Conservation (phyloP, 2,888 invertebrate genomes). For the Scotopteryx bipunctaria region DNA sequence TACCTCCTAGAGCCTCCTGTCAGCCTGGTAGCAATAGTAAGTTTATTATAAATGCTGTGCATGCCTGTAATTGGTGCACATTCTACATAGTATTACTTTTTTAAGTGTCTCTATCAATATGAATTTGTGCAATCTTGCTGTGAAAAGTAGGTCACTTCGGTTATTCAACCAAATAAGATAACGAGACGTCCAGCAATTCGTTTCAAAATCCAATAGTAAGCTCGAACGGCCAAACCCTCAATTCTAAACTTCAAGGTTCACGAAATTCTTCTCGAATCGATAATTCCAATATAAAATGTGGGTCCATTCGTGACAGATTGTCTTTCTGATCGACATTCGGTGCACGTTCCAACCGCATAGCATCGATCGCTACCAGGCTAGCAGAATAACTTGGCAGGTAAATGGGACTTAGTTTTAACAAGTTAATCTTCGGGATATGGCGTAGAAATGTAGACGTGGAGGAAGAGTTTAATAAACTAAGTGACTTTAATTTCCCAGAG, state of each 20-base stretch:
- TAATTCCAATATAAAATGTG: slow-evolving; percentile 28
- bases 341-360: slow-evolving; percentile 35
- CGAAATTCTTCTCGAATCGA: slow-evolving; percentile 21
- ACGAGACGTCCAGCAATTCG: not conserved
- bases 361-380: slow-evolving; percentile 27
- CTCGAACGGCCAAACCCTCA: slow-evolving; percentile 15
- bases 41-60: too few species aligned
- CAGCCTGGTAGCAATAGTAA: slow-evolving; percentile 20
- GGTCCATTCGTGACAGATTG: slow-evolving; percentile 28
- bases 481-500: not conserved
- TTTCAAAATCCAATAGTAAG: slow-evolving; percentile 21
- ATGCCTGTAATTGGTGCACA: too few species aligned
- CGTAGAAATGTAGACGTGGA: slow-evolving; percentile 1
- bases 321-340: slow-evolving; percentile 27
- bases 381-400: slow-evolving; percentile 26
- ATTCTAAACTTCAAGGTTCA: slow-evolving; percentile 25
- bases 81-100: not conserved
- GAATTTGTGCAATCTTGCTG: too few species aligned
- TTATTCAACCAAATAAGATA: not conserved
- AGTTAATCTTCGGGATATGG: slow-evolving; percentile 14
- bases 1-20: slow-evolving; percentile 18
- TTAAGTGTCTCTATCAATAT: too few species aligned
- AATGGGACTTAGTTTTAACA: slow-evolving; percentile 11
- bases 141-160: too few species aligned
- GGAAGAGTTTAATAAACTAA: slow-evolving; percentile 5